Base-by-base conservation (phyloP, 1,140 invertebrate species). In the Diorhabda elongata region DNA sequence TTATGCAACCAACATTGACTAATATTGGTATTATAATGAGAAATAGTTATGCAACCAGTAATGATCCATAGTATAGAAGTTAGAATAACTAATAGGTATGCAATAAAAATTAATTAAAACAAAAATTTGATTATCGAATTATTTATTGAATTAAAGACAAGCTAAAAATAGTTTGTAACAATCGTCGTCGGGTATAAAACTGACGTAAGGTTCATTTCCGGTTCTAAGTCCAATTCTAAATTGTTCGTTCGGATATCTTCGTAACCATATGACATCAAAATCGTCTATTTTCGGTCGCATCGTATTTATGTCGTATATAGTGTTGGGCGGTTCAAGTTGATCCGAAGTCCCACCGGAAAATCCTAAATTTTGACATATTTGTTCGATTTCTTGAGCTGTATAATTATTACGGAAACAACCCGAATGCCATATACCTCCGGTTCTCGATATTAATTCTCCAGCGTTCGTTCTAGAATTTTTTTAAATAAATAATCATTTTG, bases 391-490 rank as follows among this genome's bases (percentile, higher is more conserved):
- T 2, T 61, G 61, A 0, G 69, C 65, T 42, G 79, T 74, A 7
- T 82, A 79, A 4, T 73, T 75, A 66, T 76, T 72, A 3, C 82
- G 75, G 47, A 85, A 86, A 75, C 88, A 90, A 69, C 85, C 83
- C 0, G 84, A 78, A 64, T 88, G 84, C 85, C 87, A 88, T 42
- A 87, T 78, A 3, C 88, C 88, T 52, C 82, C 84, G 2, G 82
- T 82, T 58, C 83, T 80, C 6, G 80, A 78, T 43, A 86, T 78
- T 0, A 89, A 80, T 76, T 88, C 85, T 2, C 87, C 87, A 26
- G 77, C 82, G 42, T 81, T 81, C 11, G 70, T 42, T 66, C 83
- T 86, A 71, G n/a, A 78, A 63, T 72, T 71, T 71, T 8, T 52
- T 3, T n/a, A 52, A 52, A 52, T 52, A n/a, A 52, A 11, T 11